Conservation (phyloP, 2,888 invertebrate genomes). For the Chaetoderma sp. region DNA sequence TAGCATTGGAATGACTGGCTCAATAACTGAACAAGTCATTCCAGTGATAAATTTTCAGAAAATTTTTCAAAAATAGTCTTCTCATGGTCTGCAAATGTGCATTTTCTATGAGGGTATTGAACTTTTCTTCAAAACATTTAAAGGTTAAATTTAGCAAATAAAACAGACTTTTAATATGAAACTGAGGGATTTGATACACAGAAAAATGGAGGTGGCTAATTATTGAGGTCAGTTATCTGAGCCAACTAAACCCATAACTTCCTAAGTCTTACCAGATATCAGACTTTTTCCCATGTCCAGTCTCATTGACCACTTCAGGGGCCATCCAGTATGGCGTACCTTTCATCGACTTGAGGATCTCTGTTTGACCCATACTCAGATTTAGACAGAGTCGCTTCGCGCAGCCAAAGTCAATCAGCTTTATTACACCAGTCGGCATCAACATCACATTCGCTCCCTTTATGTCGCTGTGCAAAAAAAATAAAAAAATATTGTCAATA, state of each 20-base stretch:
- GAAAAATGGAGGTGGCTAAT: too few species aligned
- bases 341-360: slow-evolving; percentile 67
- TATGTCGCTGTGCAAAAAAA: slow-evolving; percentile 61
- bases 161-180: too few species aligned
- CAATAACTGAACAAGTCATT: too few species aligned
- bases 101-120: too few species aligned
- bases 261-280: slow-evolving; percentile 64
- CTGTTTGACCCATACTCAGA: slow-evolving; percentile 56
- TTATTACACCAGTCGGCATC: slow-evolving; percentile 68
- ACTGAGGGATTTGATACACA: too few species aligned
- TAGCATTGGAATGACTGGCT: too few species aligned
- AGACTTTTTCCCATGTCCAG: slow-evolving; percentile 69
- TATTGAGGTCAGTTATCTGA: background rate
- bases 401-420: slow-evolving; percentile 70
- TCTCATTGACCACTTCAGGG: slow-evolving; percentile 69
- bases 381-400: slow-evolving; percentile 68
- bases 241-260: background rate
- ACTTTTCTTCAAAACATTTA: too few species aligned
- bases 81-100: too few species aligned
- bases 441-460: slow-evolving; percentile 70
- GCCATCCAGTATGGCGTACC: slow-evolving; percentile 71
- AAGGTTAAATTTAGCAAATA: too few species aligned
- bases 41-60: too few species aligned
- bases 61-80: too few species aligned
- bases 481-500: background rate